phyloP scores from a whole-genome alignment of 2,113 vertebrate species.

The Clarias gariepinus region DNA sequence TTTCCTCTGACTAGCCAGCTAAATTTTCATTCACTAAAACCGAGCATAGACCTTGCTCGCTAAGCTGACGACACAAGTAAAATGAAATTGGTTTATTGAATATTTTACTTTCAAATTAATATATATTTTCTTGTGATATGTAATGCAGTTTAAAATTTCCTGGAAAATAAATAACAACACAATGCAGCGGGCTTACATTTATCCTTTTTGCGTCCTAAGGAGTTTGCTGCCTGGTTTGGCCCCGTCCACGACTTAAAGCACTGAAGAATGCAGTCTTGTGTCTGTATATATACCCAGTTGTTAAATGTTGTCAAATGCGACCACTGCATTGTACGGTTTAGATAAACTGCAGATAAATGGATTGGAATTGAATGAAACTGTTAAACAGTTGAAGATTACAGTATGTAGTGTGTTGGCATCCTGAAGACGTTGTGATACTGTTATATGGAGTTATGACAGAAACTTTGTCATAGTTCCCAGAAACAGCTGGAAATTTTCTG shows the following conservation, averaged over 20 bases:
- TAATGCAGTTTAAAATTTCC: no score
- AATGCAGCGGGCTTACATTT: no score
- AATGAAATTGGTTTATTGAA: no score
- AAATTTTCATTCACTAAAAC: no score
- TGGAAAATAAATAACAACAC: no score
- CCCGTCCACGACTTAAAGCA: background rate
- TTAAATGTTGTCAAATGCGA: background rate
- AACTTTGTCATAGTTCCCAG: background rate
- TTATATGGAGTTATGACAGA: background rate
- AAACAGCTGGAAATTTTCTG: background rate
- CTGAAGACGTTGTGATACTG: background rate
- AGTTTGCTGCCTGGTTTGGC: no score
- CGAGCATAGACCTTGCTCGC: no score
- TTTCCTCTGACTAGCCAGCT: no score
- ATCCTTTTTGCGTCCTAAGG: no score
- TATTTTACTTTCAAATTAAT: no score
- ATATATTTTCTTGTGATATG: no score
- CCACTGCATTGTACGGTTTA: background rate
- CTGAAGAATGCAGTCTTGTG: background rate
- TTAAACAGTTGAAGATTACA: background rate
- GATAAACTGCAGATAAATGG: background rate
- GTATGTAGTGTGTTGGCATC: background rate
- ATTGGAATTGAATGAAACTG: background rate
- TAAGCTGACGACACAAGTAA: no score
- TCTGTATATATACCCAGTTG: background rate